A percentile compares a stretch with the other conserved stretches of the same genome.
phyloP scores from a whole-genome alignment of 2,113 vertebrate genomes.

The Gopherus evgoodei region DNA sequence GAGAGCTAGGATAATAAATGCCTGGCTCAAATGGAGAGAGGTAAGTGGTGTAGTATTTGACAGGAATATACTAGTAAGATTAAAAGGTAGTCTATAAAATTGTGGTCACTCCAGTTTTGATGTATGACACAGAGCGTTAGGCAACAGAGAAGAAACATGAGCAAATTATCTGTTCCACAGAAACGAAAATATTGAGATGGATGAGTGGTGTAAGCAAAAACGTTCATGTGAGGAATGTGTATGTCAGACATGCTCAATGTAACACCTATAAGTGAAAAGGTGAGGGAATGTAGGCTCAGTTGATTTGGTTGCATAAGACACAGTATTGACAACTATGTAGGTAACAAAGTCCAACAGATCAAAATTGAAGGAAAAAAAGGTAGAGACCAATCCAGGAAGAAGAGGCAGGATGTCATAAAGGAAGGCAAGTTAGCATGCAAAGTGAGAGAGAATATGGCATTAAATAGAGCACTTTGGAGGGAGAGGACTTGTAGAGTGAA shows the following conservation, averaged over 20 bases:
- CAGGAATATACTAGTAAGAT: neutral
- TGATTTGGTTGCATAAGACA: neutral
- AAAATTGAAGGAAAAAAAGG: neutral
- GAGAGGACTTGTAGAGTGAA: neutral
- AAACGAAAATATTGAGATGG: neutral
- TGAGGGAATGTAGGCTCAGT: neutral
- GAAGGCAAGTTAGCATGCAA: neutral
- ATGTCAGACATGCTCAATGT: neutral
- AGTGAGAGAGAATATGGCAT: neutral
- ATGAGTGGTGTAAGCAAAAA: neutral
- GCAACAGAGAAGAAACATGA: neutral
- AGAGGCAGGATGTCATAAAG: neutral
- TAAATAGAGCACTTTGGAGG: neutral
- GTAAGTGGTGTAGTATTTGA: neutral
- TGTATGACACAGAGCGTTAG: neutral
- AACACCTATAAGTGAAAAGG: neutral
- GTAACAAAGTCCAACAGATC: neutral
- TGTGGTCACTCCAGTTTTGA: neutral
- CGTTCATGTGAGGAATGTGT: neutral
- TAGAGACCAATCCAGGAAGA: neutral
- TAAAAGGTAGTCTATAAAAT: neutral
- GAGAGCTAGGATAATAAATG: neutral
- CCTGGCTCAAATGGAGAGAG: neutral
- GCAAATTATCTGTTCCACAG: neutral
- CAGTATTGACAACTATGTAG: neutral